phyloP scores from a whole-genome alignment of 2,113 vertebrate genomes.

The Sporophila hypoxantha region DNA sequence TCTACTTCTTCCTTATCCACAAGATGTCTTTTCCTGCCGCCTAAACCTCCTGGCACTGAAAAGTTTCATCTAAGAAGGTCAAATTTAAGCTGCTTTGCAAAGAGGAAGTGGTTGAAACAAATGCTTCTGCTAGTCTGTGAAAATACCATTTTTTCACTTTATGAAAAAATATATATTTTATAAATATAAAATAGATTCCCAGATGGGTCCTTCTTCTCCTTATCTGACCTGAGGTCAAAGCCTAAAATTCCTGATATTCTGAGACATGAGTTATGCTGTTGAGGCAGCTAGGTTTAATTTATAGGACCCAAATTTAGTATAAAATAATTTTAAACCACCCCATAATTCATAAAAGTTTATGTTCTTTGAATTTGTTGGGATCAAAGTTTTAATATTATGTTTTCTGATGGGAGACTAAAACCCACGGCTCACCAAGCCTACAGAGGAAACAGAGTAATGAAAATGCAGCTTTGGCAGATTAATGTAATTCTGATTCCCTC shows the following conservation, averaged over 20 bases:
- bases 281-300: background rate
- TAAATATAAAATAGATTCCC: background rate
- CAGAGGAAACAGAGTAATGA: background rate
- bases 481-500: background rate
- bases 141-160: background rate
- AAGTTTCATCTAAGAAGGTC: background rate
- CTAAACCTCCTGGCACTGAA: background rate
- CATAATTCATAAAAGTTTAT: background rate
- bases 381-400: background rate
- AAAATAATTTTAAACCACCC: background rate
- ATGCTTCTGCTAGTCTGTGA: background rate
- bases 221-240: background rate
- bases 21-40: background rate
- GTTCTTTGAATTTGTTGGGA: background rate
- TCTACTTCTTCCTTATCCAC: background rate
- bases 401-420: background rate
- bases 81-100: constrained; percentile 3
- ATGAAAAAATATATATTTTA: background rate
- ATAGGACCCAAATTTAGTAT: background rate
- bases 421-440: background rate
- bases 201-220: background rate
- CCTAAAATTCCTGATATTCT: background rate
- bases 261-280: background rate
- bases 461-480: background rate
- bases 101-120: background rate